Conservation (phyloP, 2,113 vertebrate genomes). For the Elanoides forficatus region DNA sequence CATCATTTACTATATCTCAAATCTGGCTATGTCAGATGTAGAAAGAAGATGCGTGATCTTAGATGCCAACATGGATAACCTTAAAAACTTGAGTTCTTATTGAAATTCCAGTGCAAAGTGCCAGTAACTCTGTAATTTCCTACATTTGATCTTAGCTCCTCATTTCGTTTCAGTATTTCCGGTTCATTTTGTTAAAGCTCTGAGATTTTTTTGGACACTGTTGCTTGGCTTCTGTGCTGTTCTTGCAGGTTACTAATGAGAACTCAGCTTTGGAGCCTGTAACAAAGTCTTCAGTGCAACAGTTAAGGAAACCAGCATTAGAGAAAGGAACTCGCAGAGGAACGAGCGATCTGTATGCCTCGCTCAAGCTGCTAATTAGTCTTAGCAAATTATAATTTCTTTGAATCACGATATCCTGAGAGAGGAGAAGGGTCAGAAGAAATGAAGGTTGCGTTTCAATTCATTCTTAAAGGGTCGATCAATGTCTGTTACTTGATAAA, state of each 20-base stretch:
- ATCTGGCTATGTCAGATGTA: not conserved
- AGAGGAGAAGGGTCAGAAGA: not conserved
- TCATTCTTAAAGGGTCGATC: not conserved
- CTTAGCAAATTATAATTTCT: conserved; percentile 1
- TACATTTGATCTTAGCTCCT: conserved; percentile 19
- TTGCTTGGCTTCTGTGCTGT: not conserved
- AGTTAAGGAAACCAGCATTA: not conserved
- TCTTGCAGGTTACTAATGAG: conserved; percentile 34
- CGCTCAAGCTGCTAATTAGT: conserved; percentile 12
- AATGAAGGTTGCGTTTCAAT: not conserved
- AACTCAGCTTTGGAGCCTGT: not conserved
- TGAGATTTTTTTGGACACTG: not conserved
- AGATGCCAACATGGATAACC: not conserved
- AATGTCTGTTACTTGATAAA: not conserved
- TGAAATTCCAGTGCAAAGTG: conserved; percentile 9
- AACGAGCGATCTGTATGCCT: not conserved
- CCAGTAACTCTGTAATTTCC: not conserved
- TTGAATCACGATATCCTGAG: not conserved
- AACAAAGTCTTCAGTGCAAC: not conserved
- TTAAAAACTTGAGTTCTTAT: conserved; percentile 2
- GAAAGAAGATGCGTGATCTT: not conserved
- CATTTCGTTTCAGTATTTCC: not conserved
- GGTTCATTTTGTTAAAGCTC: not conserved
- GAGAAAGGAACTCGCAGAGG: not conserved
- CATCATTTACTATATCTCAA: not conserved